phyloP scores from a whole-genome alignment of 1,140 invertebrate species.

The Bombus superbus region DNA sequence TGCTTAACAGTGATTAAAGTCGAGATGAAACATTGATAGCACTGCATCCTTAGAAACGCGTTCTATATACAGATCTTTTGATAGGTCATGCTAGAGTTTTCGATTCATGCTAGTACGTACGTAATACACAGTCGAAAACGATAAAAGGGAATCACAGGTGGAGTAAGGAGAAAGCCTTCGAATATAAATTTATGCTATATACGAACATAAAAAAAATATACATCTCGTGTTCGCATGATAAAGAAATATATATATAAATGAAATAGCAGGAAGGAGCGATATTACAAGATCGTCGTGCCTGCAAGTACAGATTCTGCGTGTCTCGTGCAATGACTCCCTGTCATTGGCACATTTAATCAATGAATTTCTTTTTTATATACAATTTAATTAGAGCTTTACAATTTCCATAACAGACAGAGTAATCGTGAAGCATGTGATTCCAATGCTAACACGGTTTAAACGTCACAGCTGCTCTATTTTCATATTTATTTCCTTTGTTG shows the following conservation, averaged over 20 bases:
- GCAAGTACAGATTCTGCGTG: slow-evolving; percentile 49
- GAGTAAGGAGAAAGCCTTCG: slow-evolving; percentile 41
- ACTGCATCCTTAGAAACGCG: not conserved
- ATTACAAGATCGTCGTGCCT: slow-evolving; percentile 58
- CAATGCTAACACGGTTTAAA: slow-evolving; percentile 25
- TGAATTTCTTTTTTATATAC: slow-evolving; percentile 68
- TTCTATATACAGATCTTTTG: slow-evolving; percentile 1
- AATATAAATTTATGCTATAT: slow-evolving; percentile 64
- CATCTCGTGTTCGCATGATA: slow-evolving; percentile 60
- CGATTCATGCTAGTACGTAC: slow-evolving; percentile 25
- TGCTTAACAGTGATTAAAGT: not conserved
- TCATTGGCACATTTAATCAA: slow-evolving; percentile 56
- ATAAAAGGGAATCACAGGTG: slow-evolving; percentile 16
- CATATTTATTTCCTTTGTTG: not conserved
- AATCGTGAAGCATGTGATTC: slow-evolving; percentile 36
- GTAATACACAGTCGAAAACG: slow-evolving; percentile 20
- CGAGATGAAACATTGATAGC: not conserved
- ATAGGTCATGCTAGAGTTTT: slow-evolving; percentile 7
- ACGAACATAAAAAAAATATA: slow-evolving; percentile 67
- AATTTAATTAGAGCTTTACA: slow-evolving; percentile 65
- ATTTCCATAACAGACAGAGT: slow-evolving; percentile 45
- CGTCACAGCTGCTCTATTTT: slow-evolving; percentile 45
- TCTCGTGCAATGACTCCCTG: slow-evolving; percentile 46
- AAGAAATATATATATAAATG: slow-evolving; percentile 52
- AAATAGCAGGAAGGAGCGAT: slow-evolving; percentile 41